These are phyloP conservation scores for Phaetusa simplex DNA, from an alignment of 2,113 vertebrate genomes.

Conservation along the genomic window DNA sequence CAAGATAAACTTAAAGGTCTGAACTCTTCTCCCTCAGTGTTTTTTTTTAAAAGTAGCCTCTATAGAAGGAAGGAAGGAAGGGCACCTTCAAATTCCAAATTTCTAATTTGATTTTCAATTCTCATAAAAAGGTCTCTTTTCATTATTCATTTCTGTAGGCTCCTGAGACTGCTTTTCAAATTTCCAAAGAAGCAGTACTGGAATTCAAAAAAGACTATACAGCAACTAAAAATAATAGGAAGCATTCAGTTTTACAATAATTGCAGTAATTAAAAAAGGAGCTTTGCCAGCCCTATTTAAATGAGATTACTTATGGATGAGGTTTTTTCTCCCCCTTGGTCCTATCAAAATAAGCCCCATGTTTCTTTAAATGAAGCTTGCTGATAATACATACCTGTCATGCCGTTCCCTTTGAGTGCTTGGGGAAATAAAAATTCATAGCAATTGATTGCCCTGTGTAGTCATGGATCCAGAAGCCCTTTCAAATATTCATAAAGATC, in stretches of 20 bases:
- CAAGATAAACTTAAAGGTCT: neutral
- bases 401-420: neutral
- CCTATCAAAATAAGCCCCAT: neutral
- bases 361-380: constrained; percentile 30
- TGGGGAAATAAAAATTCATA: constrained; percentile 63
- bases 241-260: neutral
- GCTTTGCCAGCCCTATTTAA: neutral
- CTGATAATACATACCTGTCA: constrained; percentile 44
- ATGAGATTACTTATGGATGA: neutral
- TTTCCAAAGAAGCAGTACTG: neutral
- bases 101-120: constrained; percentile 25
- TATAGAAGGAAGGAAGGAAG: neutral
- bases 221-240: neutral
- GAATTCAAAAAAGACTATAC: neutral
- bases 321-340: neutral
- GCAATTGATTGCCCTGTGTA: constrained; percentile 55
- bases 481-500: constrained; percentile 71
- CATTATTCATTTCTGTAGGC: neutral
- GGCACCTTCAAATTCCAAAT: neutral
- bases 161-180: neutral
- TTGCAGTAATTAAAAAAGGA: constrained; percentile 29
- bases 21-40: neutral
- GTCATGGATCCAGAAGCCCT: constrained; percentile 35
- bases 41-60: neutral
- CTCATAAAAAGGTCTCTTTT: neutral